Percentiles rank a stretch among this genome's conserved stretches.
Conservation (phyloP, 2,888 invertebrate genomes). For the Stenurella melanura region DNA sequence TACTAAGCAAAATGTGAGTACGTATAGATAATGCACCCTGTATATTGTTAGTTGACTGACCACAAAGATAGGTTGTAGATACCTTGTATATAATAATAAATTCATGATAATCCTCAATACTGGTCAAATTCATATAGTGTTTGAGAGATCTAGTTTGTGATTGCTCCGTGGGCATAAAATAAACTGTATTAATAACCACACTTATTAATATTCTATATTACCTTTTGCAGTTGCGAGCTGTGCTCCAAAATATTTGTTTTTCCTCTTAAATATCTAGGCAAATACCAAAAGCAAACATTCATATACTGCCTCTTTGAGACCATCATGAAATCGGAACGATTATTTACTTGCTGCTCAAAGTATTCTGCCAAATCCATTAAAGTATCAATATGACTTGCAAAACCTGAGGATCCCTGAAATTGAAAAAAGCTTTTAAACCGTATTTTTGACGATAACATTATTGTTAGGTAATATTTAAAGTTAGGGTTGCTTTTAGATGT, state of each 20-base stretch:
- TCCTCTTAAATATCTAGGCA: conserved; percentile 75
- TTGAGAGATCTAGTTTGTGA: no score
- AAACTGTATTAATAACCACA: not conserved
- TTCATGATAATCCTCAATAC: no score
- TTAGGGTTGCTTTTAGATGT: conserved; percentile 6
- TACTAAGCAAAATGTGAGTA: no score
- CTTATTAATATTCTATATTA: conserved; percentile 52
- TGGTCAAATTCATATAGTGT: no score
- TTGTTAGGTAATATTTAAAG: conserved; percentile 26
- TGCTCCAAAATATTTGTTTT: conserved; percentile 68
- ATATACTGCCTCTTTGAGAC: conserved; percentile 77
- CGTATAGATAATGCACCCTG: no score
- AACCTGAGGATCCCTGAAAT: conserved; percentile 73
- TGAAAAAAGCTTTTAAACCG: conserved; percentile 40
- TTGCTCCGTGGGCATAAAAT: no score
- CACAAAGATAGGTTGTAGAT: no score
- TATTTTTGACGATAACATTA: conserved; percentile 28
- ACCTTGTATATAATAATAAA: no score
- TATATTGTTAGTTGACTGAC: no score
- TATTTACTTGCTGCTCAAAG: conserved; percentile 71
- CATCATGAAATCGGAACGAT: conserved; percentile 71
- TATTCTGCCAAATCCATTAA: conserved; percentile 74
- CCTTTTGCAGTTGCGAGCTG: conserved; percentile 71
- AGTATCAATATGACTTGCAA: conserved; percentile 75
- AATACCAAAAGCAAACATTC: conserved; percentile 84